Base-by-base conservation (phyloP, 2,888 invertebrate species). In the Odontothrips loti region DNA sequence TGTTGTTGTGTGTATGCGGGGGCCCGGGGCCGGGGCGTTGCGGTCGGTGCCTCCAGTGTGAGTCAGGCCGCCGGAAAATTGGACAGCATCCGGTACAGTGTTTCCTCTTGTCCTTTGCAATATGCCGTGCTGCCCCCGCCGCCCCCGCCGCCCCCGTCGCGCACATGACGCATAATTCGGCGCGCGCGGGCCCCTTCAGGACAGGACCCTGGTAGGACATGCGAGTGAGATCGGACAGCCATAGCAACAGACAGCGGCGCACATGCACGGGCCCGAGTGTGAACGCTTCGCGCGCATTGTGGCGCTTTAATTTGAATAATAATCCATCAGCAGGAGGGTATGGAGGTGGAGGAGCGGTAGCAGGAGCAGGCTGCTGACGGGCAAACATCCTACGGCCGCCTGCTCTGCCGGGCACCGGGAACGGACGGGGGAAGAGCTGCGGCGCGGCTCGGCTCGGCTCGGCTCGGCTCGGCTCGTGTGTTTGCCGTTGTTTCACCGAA, bases 401-500 rank as follows among this genome's bases (percentile, higher is more conserved):
- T 58, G 11, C 51, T 10, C 51, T 51, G 51, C 51, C 51, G 15
- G 51, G 51, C 51, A 43, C 6, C 34, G 34, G 34, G 34, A 6
- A 6, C 34, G 34, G 34, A 43, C 34, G 34, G 34, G 34, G 34
- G 34, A 43, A 43, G 34, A n/a, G n/a, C n/a, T n/a, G n/a, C n/a
- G n/a, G n/a, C n/a, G n/a, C n/a, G 34, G 34, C 34, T 20, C 51
- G 12, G 51, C 51, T 10, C 6, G 51, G 51, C 51, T 10, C 6
- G 12, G 51, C 51, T 10, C 6, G 51, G 51, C 51, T 20, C 15
- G 23, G 68, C 27, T 27, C 68, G 68, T 27, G 68, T 75, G 68
- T 75, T 75, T 75, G 68, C 68, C 68, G 68, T 75, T 75, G 68
- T 75, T 75, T 75, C 68, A 75, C 68, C 68, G 68, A 75, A 75